Evolutionary conservation across 1,140 invertebrate species (phyloP).

Genomic region (Lepidurus apus): DNA sequence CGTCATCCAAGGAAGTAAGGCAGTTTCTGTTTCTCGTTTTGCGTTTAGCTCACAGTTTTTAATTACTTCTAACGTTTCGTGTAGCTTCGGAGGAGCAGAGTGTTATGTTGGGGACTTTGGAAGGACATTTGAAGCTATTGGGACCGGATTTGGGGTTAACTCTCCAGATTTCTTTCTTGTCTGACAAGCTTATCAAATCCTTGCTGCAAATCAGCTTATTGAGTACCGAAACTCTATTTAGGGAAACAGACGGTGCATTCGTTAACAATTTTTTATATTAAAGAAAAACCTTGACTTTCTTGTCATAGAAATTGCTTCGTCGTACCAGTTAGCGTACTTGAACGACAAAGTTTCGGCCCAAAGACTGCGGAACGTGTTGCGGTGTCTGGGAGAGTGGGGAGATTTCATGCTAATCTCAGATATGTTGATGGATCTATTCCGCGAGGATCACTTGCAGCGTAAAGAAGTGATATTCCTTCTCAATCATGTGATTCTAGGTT

Average conservation of each 20-base stretch:
- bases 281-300: not conserved
- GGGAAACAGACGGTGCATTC: not conserved
- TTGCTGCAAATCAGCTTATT: not conserved
- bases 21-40: too few species aligned
- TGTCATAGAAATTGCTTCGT: not conserved
- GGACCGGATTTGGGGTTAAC: not conserved
- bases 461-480: constrained; percentile 2
- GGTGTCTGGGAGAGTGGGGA: not conserved
- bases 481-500: constrained; percentile 9
- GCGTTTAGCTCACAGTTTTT: too few species aligned
- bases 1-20: not conserved
- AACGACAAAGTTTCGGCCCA: not conserved
- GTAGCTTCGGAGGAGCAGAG: not conserved
- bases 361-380: not conserved
- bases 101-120: not conserved
- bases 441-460: not conserved
- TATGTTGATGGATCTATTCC: not conserved
- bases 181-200: not conserved
- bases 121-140: not conserved
- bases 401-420: not conserved
- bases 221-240: not conserved
- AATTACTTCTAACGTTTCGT: not conserved
- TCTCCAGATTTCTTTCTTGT: not conserved
- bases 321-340: not conserved
- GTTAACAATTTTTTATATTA: not conserved